Evolutionary conservation across 2,888 invertebrate species (phyloP), one percentile per base, ranked within the genome.

Genomic region (Pyrgus malvae): DNA sequence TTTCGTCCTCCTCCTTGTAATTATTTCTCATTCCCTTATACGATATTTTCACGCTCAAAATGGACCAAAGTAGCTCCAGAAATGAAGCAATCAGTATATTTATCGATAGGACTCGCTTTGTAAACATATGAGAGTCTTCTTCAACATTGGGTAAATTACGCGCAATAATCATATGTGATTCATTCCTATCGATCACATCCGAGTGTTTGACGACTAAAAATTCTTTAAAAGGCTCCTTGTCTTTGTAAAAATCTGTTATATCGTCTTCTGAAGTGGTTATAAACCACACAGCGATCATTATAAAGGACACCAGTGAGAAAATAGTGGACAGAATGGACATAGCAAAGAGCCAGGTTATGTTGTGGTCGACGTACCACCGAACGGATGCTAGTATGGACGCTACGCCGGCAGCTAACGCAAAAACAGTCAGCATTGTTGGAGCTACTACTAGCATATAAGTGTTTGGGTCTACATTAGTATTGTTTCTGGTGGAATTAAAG

Each of bases 351-450:
- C 92, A 91, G 0, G 90, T 89, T 62, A 94, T 93, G 68, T 94
- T 93, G 55, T 90, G 87, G 66, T 94, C 93, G 40, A 93, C 91
- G 69, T 94, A 94, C 94, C 94, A 94, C 59, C 89, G 79, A 27
- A 92, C 91, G 67, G 93, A 93, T 0, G 94, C 93, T 40, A 93
- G 69, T 8, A 93, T 80, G 1, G 92, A 93, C 0, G 92, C 83
- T 2, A 91, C 55, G 1, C 92, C 92, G 0, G 91, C 90, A 0
- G 83, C 80, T 40, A 92, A 65, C 1, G 90, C 90, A 45, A 92
- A 92, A 25, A 91, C 58, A 0, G 91, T 86, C 58, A 92, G 80
- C 51, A 92, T 64, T 62, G 80, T 83, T 1, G 92, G 91, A 5
- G 91, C 91, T 44, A 91, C 55, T 7, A 91, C 86, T 35, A 91